phyloP scores from a whole-genome alignment of 2,797 vertebrate species.

The Phataginus tricuspis region DNA sequence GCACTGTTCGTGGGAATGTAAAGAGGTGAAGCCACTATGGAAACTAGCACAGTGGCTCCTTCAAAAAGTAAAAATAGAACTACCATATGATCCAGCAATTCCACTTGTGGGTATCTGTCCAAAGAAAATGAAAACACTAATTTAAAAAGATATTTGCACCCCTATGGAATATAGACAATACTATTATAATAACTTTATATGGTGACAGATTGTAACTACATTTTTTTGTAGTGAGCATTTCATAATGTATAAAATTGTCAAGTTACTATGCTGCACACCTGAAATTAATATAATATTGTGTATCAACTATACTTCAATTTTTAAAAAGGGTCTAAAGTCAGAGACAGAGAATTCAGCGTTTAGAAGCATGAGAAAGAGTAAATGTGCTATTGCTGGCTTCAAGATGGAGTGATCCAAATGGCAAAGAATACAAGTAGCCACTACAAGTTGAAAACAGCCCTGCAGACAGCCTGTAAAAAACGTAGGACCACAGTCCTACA shows the following conservation, averaged over 20 bases:
- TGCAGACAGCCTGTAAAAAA: not conserved
- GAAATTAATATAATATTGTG: not conserved
- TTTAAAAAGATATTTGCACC: not conserved
- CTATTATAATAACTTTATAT: not conserved
- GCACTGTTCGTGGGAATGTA: not conserved
- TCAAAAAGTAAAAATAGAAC: not conserved
- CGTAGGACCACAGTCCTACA: not conserved
- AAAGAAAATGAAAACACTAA: not conserved
- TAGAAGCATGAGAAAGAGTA: not conserved
- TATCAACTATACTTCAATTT: not conserved
- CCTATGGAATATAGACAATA: not conserved
- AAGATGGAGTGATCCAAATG: not conserved
- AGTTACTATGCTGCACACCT: not conserved
- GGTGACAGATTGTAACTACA: not conserved
- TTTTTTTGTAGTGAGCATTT: not conserved
- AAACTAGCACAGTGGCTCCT: not conserved
- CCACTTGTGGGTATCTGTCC: not conserved
- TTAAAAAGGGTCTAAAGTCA: not conserved
- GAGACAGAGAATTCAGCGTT: not conserved
- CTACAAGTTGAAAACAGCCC: not conserved
- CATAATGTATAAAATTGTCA: not conserved
- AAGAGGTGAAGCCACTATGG: not conserved
- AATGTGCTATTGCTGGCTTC: not conserved
- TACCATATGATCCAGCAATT: not conserved
- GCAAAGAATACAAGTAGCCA: not conserved